Conservation (phyloP, 2,888 invertebrate species). For the Dyspetes luteomarginatus region DNA sequence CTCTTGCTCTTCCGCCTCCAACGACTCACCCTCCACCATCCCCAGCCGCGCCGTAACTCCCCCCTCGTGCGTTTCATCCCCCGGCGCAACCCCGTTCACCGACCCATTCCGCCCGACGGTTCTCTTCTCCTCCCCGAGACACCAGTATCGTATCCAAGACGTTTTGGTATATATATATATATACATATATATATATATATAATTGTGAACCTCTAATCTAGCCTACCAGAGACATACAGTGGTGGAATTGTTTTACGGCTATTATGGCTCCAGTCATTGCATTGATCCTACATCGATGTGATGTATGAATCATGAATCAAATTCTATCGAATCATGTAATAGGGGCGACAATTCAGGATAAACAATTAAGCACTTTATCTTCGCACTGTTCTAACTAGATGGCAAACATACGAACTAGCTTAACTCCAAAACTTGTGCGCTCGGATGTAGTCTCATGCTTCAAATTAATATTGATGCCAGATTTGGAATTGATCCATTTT, state of each 20-base stretch:
- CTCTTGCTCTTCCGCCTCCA: slow-evolving; percentile 67
- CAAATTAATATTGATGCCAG: background rate
- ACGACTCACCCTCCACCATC: slow-evolving; percentile 62
- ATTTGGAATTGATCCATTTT: background rate
- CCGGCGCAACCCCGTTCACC: slow-evolving; percentile 68
- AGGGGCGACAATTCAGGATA: no score
- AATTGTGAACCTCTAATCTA: slow-evolving; percentile 56
- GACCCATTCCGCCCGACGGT: slow-evolving; percentile 71
- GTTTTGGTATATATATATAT: slow-evolving; percentile 54
- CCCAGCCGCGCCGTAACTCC: slow-evolving; percentile 69
- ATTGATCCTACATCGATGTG: no score
- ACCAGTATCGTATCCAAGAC: slow-evolving; percentile 79
- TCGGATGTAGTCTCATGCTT: no score
- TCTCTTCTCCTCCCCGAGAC: slow-evolving; percentile 69
- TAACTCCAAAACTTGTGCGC: no score
- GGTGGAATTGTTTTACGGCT: slow-evolving; percentile 31
- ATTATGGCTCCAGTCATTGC: background rate
- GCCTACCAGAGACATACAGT: slow-evolving; percentile 63
- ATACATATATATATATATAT: slow-evolving; percentile 1
- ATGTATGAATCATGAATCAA: no score
- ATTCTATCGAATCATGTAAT: no score
- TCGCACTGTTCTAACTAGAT: no score
- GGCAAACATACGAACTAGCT: no score
- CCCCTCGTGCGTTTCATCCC: slow-evolving; percentile 70
- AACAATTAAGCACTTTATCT: slow-evolving; percentile 5